phyloP scores from a whole-genome alignment of 2,888 invertebrate species.

The Drosophila percnosoma region DNA sequence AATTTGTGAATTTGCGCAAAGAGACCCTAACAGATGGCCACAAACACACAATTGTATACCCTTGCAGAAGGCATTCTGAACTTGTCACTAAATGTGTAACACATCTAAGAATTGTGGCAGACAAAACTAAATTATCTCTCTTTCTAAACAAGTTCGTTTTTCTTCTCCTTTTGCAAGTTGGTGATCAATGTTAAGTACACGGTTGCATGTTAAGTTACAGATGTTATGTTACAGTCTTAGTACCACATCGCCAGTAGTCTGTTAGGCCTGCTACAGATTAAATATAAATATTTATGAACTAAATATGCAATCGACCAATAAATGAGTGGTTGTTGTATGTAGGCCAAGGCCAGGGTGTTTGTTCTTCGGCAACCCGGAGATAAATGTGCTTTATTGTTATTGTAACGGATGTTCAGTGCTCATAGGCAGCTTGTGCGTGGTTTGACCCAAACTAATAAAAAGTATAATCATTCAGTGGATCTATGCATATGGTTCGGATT shows the following conservation, averaged over 20 bases:
- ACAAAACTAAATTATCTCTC: no score
- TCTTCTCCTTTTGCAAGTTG: no score
- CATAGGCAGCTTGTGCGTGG: constrained; percentile 51
- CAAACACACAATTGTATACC: constrained; percentile 16
- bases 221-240: no score
- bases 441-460: constrained; percentile 79
- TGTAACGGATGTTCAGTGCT: constrained; percentile 34
- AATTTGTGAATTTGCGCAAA: constrained; percentile 62
- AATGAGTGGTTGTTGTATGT: background rate
- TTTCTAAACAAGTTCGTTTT: no score
- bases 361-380: background rate
- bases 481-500: constrained; percentile 63
- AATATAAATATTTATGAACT: constrained; percentile 6
- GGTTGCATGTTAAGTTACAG: no score
- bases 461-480: constrained; percentile 59
- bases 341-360: constrained; percentile 1
- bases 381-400: constrained; percentile 28
- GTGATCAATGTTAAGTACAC: no score
- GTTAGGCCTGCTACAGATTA: background rate
- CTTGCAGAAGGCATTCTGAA: constrained; percentile 5
- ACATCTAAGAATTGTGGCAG: background rate
- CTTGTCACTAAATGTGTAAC: background rate
- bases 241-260: no score
- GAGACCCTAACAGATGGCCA: constrained; percentile 23
- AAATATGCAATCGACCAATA: background rate